phyloP scores from a whole-genome alignment of 2,888 invertebrate genomes.

The Apodemia zela region DNA sequence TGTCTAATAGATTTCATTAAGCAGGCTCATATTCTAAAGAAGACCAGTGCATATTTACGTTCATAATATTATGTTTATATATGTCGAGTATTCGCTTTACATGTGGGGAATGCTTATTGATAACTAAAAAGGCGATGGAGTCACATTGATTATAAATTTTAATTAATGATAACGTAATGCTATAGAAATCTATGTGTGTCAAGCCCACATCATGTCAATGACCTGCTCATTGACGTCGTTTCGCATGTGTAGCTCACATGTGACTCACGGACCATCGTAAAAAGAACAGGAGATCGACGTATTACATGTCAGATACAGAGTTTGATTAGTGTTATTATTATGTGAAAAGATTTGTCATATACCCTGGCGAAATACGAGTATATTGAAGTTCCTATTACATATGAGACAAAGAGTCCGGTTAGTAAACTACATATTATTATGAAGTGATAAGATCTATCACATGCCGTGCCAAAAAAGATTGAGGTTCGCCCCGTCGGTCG shows the following conservation, averaged over 20 bases:
- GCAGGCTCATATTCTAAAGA: too few species aligned
- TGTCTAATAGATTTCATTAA: too few species aligned
- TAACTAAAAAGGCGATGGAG: not conserved
- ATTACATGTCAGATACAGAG: not conserved
- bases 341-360: too few species aligned
- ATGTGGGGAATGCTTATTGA: not conserved
- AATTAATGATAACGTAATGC: not conserved
- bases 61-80: not conserved
- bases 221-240: constrained; percentile 22
- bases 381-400: too few species aligned
- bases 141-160: not conserved
- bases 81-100: not conserved
- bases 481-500: too few species aligned
- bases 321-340: not conserved
- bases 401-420: too few species aligned
- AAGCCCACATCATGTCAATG: constrained; percentile 23
- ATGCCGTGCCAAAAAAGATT: too few species aligned
- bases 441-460: too few species aligned
- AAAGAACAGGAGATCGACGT: not conserved
- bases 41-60: too few species aligned
- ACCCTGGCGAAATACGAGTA: too few species aligned
- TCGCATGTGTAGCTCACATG: constrained; percentile 22
- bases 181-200: constrained; percentile 9
- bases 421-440: too few species aligned
- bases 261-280: not conserved